Evolutionary conservation across 2,888 invertebrate species (phyloP), one percentile per base, ranked within the genome.

Genomic region (Sphaerophoria rueppellii): DNA sequence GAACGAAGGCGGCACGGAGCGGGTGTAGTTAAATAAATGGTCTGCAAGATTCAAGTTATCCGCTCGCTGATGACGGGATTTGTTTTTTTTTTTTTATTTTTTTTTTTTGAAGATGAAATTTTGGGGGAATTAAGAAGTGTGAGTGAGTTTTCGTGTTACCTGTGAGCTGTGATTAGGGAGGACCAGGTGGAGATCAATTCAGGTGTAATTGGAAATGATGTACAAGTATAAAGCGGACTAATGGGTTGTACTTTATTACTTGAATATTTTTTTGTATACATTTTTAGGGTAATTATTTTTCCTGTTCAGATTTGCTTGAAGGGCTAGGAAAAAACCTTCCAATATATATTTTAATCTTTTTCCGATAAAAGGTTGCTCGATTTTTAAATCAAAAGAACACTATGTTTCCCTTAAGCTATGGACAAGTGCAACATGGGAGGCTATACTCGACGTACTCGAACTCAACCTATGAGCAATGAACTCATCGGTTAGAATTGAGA

Each of bases 101-200:
- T 24, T 35, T 61, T 48, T 58, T 58, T 70, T 35, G 43, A 7
- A 12, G 16, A 16, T 52, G 52, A 34, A 16, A 67, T 73, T 60
- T 73, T 52, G 48, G 40, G 48, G 35, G 43, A 37, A 72, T 48
- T 14, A 50, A 14, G 43, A 50, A n/a, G 55, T 48, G 46, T 48
- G 48, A 57, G 74, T 57, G 43, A 11, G 12, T 48, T 32, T 40
- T 9, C 24, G 11, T 7, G 46, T 57, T 12, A 37, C 32, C 43
- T 40, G 75, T 70, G 43, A 24, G 34, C 35, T 43, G 50, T 70
- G 69, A 80, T 63, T 69, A 78, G 73, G 46, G 24, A 34, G 55
- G 48, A 43, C 71, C 75, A 83, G 79, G 82, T 75, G 71, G 70
- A 79, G 71, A 79, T 79, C 55, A 67, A 65, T 60, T 83, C 79